A percentile compares a stretch with the other conserved stretches of the same genome.
phyloP scores from a whole-genome alignment of 1,140 invertebrate genomes.

The Mizuhopecten yessoensis region DNA sequence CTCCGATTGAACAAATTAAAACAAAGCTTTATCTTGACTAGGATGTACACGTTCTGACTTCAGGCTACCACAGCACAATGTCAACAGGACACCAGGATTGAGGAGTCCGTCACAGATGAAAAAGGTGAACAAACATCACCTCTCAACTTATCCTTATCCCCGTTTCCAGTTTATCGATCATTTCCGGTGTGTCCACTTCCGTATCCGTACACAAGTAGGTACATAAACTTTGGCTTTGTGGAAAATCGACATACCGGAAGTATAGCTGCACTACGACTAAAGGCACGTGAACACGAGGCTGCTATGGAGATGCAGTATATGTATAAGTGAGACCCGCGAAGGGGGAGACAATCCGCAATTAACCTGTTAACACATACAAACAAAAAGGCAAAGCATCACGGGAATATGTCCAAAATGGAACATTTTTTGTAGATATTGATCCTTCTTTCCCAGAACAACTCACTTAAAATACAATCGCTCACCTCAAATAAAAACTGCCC shows the following conservation, averaged over 20 bases:
- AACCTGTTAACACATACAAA: too few species aligned
- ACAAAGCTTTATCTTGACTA: too few species aligned
- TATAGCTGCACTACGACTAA: slow-evolving; percentile 93
- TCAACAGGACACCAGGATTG: slow-evolving; percentile 24
- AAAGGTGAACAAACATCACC: slow-evolving; percentile 54
- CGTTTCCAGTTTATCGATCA: slow-evolving; percentile 58
- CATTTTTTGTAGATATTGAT: too few species aligned
- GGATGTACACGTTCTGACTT: not conserved
- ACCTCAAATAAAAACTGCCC: too few species aligned
- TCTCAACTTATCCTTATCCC: slow-evolving; percentile 60
- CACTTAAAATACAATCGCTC: too few species aligned
- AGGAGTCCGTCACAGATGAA: not conserved
- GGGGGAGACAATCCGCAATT: too few species aligned
- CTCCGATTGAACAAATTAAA: too few species aligned
- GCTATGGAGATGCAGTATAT: slow-evolving; percentile 88
- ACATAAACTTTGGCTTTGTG: slow-evolving; percentile 43
- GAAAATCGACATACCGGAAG: slow-evolving; percentile 89
- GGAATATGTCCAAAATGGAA: too few species aligned
- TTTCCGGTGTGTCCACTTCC: not conserved
- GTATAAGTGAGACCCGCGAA: slow-evolving; percentile 60
- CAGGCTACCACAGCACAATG: not conserved
- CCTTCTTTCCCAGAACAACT: too few species aligned
- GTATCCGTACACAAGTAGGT: not conserved
- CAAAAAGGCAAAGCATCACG: too few species aligned
- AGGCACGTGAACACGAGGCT: slow-evolving; percentile 95